These are phyloP conservation scores for Gavialis gangeticus DNA, from an alignment of 2,113 vertebrate genomes.

Conservation along the genomic window DNA sequence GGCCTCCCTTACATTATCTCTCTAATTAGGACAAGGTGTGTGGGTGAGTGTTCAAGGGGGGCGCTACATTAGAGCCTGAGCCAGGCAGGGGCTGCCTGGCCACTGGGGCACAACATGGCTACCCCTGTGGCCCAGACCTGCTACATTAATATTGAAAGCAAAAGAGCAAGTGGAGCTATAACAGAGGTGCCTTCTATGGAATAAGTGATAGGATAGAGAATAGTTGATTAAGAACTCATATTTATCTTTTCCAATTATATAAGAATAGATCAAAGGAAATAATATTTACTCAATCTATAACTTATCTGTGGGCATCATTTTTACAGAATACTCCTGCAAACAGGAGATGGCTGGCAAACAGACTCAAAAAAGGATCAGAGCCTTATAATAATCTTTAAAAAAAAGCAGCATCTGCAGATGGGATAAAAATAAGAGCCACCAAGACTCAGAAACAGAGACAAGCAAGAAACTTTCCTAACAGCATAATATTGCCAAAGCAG, in stretches of 20 bases:
- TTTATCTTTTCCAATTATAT: not conserved
- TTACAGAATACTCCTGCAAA: not conserved
- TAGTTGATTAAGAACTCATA: not conserved
- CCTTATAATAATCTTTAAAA: not conserved
- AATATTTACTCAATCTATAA: not conserved
- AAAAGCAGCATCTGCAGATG: not conserved
- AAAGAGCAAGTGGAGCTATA: not conserved
- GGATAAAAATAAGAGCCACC: constrained; percentile 2
- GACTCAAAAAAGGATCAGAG: not conserved
- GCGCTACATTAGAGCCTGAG: too few species aligned
- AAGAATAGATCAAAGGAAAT: constrained; percentile 3
- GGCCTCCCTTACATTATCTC: too few species aligned
- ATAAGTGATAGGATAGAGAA: not conserved
- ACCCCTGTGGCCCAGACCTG: too few species aligned
- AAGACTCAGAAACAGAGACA: not conserved
- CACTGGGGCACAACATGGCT: too few species aligned
- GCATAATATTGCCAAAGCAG: not conserved
- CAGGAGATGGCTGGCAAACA: not conserved
- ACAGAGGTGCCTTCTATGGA: not conserved
- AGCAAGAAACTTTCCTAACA: not conserved
- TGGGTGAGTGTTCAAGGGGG: too few species aligned
- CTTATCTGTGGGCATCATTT: not conserved
- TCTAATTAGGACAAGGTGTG: too few species aligned
- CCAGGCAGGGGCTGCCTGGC: too few species aligned
- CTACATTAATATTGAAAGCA: not conserved